Conservation (phyloP, 2,888 invertebrate species). For the Entomobrya proxima region DNA sequence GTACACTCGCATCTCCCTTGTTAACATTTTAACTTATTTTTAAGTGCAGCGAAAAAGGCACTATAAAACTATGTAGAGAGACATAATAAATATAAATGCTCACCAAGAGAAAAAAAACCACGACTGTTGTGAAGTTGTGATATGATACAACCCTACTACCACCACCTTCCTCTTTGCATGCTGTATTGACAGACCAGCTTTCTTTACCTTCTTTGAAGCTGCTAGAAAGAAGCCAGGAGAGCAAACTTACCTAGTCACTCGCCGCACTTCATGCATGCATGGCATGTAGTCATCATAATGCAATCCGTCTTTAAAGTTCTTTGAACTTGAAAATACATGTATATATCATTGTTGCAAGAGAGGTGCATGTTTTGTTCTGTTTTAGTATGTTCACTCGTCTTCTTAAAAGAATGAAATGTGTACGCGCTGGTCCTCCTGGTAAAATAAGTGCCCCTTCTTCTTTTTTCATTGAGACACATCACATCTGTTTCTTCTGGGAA, state of each 20-base stretch:
- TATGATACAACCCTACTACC: neutral
- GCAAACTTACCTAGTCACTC: conserved; percentile 50
- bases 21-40: conserved; percentile 49
- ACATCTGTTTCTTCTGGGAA: conserved; percentile 23
- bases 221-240: conserved; percentile 20
- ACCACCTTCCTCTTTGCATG: conserved; percentile 29
- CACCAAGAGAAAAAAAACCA: neutral
- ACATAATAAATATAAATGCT: conserved; percentile 23
- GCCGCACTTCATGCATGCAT: conserved; percentile 45
- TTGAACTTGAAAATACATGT: conserved; percentile 66
- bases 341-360: neutral
- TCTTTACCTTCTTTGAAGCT: neutral
- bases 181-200: conserved; percentile 42
- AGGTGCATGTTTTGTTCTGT: neutral
- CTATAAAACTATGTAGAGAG: conserved; percentile 2
- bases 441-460: conserved; percentile 26
- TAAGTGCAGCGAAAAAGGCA: conserved; percentile 2
- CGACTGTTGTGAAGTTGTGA: conserved; percentile 27
- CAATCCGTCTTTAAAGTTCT: conserved; percentile 67
- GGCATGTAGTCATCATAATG: conserved; percentile 61
- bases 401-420: neutral
- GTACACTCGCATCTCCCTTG: neutral
- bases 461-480: conserved; percentile 12
- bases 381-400: neutral
- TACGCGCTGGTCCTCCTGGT: conserved; percentile 13